Conservation (phyloP, 2,888 invertebrate species). For the Pyrrhosoma nymphula region DNA sequence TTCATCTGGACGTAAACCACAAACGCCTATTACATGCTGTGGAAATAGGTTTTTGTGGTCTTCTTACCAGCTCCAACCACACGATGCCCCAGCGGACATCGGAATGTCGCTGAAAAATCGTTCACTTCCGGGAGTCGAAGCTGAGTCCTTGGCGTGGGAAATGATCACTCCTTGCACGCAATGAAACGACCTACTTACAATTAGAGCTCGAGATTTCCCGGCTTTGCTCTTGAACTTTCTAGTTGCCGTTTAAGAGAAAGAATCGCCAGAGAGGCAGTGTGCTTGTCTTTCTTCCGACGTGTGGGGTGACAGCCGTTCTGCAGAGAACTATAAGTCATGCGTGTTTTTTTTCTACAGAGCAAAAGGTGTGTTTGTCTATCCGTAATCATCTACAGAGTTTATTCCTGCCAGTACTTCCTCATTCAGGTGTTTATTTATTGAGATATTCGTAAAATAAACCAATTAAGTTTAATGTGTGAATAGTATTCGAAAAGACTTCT, state of each 20-base stretch:
- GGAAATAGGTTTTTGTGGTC: too few species aligned
- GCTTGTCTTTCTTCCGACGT: neutral
- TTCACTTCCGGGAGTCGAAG: neutral
- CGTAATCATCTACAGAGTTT: too few species aligned
- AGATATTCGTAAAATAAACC: too few species aligned
- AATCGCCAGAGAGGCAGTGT: neutral
- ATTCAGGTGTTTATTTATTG: too few species aligned
- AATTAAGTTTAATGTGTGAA: too few species aligned
- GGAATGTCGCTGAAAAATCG: neutral
- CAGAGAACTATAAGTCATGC: neutral
- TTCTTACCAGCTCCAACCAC: neutral
- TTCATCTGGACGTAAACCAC: too few species aligned
- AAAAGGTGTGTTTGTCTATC: too few species aligned
- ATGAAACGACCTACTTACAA: neutral
- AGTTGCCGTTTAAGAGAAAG: neutral
- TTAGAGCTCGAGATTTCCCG: neutral
- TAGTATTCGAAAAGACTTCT: too few species aligned
- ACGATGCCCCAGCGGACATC: neutral
- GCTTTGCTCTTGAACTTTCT: neutral
- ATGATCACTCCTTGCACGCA: neutral
- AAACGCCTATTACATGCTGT: too few species aligned
- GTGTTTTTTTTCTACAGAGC: too few species aligned
- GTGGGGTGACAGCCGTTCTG: neutral
- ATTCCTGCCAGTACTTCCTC: too few species aligned
- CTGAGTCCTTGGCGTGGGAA: slow-evolving; percentile 2